Evolutionary conservation across 2,797 vertebrate genomes (phyloP).

Genomic region (Basileuterus tristriatus): DNA sequence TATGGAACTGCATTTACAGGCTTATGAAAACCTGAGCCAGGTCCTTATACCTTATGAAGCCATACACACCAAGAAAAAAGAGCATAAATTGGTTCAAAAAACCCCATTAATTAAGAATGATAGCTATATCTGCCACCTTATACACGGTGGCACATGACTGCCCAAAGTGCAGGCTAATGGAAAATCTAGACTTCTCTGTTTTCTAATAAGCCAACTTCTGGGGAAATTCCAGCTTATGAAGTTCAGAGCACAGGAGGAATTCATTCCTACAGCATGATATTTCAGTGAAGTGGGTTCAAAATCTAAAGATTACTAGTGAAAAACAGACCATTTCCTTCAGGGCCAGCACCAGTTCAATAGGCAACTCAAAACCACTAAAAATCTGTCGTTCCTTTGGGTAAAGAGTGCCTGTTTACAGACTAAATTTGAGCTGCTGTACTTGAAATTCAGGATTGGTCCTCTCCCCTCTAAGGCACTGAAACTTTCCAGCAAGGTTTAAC

Average conservation of each 20-base stretch:
- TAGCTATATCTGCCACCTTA: constrained; percentile 7
- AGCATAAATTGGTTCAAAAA: constrained; percentile 6
- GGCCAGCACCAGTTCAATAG: background rate
- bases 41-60: background rate
- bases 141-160: background rate
- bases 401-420: background rate
- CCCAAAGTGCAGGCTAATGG: constrained; percentile 17
- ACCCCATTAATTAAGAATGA: background rate
- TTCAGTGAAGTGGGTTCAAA: constrained; percentile 13
- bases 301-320: background rate
- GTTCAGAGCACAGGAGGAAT: constrained; percentile 41
- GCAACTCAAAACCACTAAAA: constrained; percentile 3
- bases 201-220: constrained; percentile 16
- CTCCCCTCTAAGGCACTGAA: background rate
- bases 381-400: background rate
- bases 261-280: constrained; percentile 29
- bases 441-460: background rate
- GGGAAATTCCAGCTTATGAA: constrained; percentile 46
- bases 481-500: constrained; percentile 27
- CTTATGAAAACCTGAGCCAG: constrained; percentile 32
- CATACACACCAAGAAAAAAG: background rate
- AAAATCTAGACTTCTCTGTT: constrained; percentile 25
- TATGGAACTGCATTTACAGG: background rate
- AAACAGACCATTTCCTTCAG: background rate
- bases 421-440: background rate